These are phyloP conservation scores for Hucho hucho DNA, from an alignment of 2,113 vertebrate genomes.

Conservation along the genomic window DNA sequence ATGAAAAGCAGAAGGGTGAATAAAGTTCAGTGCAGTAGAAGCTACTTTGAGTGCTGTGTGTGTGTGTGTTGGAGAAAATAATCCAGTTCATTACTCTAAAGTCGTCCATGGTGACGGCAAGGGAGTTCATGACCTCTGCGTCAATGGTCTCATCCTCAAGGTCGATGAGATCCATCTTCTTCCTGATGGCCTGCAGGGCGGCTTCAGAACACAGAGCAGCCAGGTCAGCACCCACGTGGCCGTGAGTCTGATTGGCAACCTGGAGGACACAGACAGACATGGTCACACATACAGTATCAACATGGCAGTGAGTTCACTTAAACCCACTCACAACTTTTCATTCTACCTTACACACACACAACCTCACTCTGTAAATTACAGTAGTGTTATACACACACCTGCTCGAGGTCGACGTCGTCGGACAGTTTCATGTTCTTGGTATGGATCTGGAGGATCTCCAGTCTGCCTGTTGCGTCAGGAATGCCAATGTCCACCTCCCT, in stretches of 20 bases:
- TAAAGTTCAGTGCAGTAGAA: no score
- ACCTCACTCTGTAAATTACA: not conserved
- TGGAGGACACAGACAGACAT: slow-evolving; percentile 45
- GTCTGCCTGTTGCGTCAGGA: slow-evolving; percentile 85
- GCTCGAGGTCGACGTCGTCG: slow-evolving; percentile 88
- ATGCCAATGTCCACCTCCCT: slow-evolving; percentile 90
- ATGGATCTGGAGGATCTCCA: slow-evolving; percentile 90
- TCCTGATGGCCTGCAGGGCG: slow-evolving; percentile 87
- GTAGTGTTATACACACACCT: slow-evolving; percentile 73
- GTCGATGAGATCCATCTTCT: slow-evolving; percentile 93
- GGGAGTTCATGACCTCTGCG: slow-evolving; percentile 88
- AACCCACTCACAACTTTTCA: not conserved
- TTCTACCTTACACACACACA: no score
- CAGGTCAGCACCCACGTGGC: slow-evolving; percentile 88
- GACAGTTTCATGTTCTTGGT: slow-evolving; percentile 91
- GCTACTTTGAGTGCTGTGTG: no score
- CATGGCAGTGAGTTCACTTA: not conserved
- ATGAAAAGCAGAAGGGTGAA: no score
- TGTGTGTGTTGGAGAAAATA: not conserved
- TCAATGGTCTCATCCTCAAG: slow-evolving; percentile 89
- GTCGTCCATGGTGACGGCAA: slow-evolving; percentile 92
- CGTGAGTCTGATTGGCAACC: slow-evolving; percentile 90
- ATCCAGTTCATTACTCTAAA: slow-evolving; percentile 79
- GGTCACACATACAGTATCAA: not conserved
- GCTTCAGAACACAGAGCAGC: slow-evolving; percentile 89